These are phyloP conservation scores for Ictalurus furcatus DNA, from an alignment of 2,113 vertebrate genomes.

Conservation along the genomic window DNA sequence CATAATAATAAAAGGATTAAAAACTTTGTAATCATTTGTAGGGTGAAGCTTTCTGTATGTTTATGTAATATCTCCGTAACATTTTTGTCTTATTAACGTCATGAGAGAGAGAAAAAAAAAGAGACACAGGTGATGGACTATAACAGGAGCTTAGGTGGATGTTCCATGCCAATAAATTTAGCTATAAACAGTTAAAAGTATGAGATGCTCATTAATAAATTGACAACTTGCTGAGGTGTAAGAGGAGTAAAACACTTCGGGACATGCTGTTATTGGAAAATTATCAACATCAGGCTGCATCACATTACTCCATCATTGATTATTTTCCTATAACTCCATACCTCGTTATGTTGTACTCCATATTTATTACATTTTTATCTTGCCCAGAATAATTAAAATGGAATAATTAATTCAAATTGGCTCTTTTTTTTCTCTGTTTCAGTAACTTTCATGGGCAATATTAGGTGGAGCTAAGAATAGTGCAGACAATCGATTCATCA, in stretches of 20 bases:
- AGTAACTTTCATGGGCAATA: neutral
- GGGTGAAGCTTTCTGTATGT: neutral
- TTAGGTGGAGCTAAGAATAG: neutral
- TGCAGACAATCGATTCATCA: neutral
- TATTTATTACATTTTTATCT: neutral
- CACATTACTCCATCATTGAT: neutral
- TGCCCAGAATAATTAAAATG: neutral
- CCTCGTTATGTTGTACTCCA: neutral
- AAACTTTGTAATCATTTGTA: neutral
- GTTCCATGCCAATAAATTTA: neutral
- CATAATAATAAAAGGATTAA: neutral
- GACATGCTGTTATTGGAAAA: neutral
- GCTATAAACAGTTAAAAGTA: neutral
- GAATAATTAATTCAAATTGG: neutral
- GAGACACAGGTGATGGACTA: neutral
- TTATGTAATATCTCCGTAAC: neutral
- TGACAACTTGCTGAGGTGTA: neutral
- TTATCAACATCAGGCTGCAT: neutral
- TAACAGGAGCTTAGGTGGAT: neutral
- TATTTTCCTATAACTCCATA: neutral
- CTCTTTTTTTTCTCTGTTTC: neutral
- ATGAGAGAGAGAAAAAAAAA: neutral
- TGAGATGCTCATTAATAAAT: neutral
- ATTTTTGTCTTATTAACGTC: neutral
- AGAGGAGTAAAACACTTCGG: neutral